These are phyloP conservation scores for Danionella cerebrum DNA, from an alignment of 2,113 vertebrate species.

Conservation along the genomic window DNA sequence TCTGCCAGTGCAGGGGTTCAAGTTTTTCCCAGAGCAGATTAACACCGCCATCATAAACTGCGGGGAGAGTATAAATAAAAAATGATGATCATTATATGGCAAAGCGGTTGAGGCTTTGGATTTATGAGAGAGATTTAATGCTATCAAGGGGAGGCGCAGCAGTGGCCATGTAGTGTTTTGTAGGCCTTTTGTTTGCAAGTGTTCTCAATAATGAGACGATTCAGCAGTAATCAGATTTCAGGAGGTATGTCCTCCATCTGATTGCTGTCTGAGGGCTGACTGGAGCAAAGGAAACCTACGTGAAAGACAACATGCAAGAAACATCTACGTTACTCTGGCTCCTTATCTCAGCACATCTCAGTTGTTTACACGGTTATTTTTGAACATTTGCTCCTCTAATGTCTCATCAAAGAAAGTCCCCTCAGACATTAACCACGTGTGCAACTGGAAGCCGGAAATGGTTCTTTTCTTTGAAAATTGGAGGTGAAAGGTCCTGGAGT, in stretches of 20 bases:
- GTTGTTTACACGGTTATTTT: slow-evolving; percentile 14
- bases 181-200: background rate
- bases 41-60: slow-evolving; percentile 2
- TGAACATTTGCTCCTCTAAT: slow-evolving; percentile 24
- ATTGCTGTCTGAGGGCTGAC: slow-evolving; percentile 23
- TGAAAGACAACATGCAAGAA: background rate
- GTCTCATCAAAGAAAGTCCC: slow-evolving; percentile 47
- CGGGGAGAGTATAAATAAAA: slow-evolving; percentile 5
- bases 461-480: slow-evolving; percentile 39
- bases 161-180: background rate
- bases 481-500: slow-evolving; percentile 22
- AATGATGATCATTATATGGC: slow-evolving; percentile 16
- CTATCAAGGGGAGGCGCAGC: background rate
- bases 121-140: slow-evolving; percentile 21
- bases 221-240: background rate
- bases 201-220: background rate
- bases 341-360: background rate
- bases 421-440: slow-evolving; percentile 1
- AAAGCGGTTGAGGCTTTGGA: background rate
- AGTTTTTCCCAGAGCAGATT: slow-evolving; percentile 25
- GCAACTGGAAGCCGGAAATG: background rate
- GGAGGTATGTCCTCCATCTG: background rate
- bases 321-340: background rate
- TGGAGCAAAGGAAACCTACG: background rate
- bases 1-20: slow-evolving; percentile 9